Evolutionary conservation across 2,797 vertebrate species (phyloP), one percentile per base, ranked within the genome.

Genomic region (Telmatherina bonti): DNA sequence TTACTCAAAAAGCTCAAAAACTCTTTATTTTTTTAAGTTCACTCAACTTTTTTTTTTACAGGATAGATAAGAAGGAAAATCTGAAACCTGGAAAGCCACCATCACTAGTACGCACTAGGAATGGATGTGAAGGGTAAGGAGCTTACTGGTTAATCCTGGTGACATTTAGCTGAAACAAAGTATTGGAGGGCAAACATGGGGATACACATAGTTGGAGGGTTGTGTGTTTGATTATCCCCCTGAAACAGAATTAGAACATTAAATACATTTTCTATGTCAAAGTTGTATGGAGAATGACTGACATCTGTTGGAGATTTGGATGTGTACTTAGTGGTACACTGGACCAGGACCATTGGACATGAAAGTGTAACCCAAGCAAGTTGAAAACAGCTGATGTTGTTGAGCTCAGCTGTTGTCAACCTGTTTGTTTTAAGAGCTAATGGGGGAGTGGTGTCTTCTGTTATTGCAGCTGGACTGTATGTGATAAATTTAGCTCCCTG

Each of bases 141-240:
- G 43, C 52, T 49, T 41, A 57, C 52, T 61, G 30, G 12, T 18
- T 31, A 33, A 43, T 74, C 26, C 29, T 62, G 26, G 13, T 49
- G 52, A 62, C 41, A 13, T 49, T 67, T 61, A 62, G 30, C 13
- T 61, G n/a, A 27, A 56, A 55, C n/a, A 56, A 61, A 53, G 29
- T 58, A 53, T 24, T 36, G 18, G 8, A 63, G 24, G 61, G 26
- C 22, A 60, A 26, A 27, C 18, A 43, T 35, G n/a, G 51, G 22
- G 10, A 31, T 12, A 27, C 11, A 52, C 36, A 72, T 27, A 33
- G 24, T 13, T 72, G 35, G 29, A 16, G 26, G 26, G 20, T n/a
- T 72, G 26, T 49, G 16, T n/a, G 11, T 38, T 47, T 22, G 29
- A 71, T 22, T 27, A 7, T 24, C 24, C 49, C 24, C 0, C 57